Percentiles rank a stretch among this genome's conserved stretches.
Evolutionary conservation across 2,113 vertebrate species (phyloP).

Genomic region (Hemibates koningsi): DNA sequence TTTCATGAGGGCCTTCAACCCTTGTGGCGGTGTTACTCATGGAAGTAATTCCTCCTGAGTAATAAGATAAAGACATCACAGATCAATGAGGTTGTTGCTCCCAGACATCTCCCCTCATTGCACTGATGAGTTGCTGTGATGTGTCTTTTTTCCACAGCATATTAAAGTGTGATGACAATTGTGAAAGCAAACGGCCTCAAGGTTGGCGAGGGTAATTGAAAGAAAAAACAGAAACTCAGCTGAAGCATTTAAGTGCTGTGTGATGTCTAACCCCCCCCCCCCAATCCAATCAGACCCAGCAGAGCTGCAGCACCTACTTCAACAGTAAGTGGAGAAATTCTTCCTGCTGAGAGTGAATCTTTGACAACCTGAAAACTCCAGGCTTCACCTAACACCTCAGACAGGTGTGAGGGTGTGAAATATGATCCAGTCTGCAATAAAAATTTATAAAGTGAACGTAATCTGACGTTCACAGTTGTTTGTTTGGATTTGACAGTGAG

Average conservation of each 20-base stretch:
- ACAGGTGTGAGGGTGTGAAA: not conserved
- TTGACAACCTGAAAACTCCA: not conserved
- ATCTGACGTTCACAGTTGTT: not conserved
- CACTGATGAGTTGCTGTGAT: not conserved
- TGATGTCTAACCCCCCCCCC: accelerated
- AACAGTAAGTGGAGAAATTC: not conserved
- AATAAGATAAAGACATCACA: not conserved
- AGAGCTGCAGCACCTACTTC: not conserved
- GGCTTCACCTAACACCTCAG: not conserved
- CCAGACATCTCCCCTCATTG: not conserved
- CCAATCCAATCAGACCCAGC: not conserved
- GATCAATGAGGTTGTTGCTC: not conserved
- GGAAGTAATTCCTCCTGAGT: not conserved
- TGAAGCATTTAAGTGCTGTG: not conserved
- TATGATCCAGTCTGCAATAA: not conserved
- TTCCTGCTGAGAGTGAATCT: not conserved
- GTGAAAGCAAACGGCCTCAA: not conserved
- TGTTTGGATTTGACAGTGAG: not conserved
- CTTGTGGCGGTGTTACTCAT: not conserved
- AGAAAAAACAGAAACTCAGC: not conserved
- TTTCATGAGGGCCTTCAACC: not conserved
- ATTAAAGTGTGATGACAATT: not conserved
- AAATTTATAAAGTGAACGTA: not conserved
- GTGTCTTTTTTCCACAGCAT: not conserved
- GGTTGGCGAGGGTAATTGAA: not conserved